Conservation (phyloP, 1,140 invertebrate species). For the Drosophila persimilis region DNA sequence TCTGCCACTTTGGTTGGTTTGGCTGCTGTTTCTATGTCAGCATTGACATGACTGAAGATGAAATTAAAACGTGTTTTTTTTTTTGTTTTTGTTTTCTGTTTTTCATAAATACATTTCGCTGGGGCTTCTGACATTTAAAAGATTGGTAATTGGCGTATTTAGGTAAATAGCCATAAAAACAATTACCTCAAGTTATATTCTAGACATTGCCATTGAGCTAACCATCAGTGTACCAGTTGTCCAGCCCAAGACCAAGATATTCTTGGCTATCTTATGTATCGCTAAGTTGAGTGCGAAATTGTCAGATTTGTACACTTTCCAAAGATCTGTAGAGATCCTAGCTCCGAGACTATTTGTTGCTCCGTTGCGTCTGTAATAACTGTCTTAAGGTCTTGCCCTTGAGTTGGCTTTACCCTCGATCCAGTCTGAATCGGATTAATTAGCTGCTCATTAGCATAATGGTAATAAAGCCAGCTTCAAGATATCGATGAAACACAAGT, state of each 20-base stretch:
- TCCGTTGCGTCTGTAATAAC: conserved; percentile 12
- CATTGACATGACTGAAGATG: conserved; percentile 49
- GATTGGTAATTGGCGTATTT: conserved; percentile 68
- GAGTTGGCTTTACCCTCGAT: conserved; percentile 28
- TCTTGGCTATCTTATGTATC: conserved; percentile 9
- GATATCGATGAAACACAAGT: background rate
- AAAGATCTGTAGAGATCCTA: too few species aligned
- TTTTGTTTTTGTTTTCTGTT: conserved; percentile 34
- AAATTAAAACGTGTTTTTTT: conserved; percentile 70
- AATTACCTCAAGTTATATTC: conserved; percentile 45
- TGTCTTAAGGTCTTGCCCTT: conserved; percentile 29
- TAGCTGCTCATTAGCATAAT: conserved; percentile 65
- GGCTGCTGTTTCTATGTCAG: conserved; percentile 67
- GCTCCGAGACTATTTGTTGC: background rate
- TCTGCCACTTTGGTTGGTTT: conserved; percentile 35
- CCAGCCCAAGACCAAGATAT: conserved; percentile 3
- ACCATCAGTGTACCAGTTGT: conserved; percentile 1
- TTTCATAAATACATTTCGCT: conserved; percentile 43
- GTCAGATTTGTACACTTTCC: background rate
- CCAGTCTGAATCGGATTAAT: conserved; percentile 62
- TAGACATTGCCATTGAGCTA: conserved; percentile 42
- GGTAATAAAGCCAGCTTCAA: conserved; percentile 10
- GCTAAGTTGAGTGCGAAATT: background rate
- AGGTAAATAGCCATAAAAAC: conserved; percentile 64
- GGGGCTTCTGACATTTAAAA: conserved; percentile 69